phyloP scores from a whole-genome alignment of 2,888 invertebrate genomes.

The Zele albiditarsus region DNA sequence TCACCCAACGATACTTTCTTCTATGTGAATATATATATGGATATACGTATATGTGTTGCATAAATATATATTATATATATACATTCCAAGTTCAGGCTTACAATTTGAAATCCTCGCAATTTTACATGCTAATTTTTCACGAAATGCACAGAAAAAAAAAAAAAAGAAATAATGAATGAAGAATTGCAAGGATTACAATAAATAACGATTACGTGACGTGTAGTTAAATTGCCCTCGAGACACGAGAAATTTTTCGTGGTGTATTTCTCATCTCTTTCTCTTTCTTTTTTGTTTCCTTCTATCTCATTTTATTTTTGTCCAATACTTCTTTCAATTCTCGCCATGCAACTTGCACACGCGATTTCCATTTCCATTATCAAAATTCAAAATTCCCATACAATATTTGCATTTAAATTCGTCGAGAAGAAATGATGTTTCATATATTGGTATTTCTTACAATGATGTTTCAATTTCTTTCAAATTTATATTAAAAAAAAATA shows the following conservation, averaged over 20 bases:
- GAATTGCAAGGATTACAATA: conserved; percentile 54
- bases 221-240: conserved; percentile 32
- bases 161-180: background rate
- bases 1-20: conserved; percentile 32
- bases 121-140: conserved; percentile 59
- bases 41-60: conserved; percentile 16
- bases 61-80: conserved; percentile 23
- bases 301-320: background rate
- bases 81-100: background rate
- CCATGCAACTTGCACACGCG: background rate
- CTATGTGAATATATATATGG: background rate
- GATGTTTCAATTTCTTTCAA: no score
- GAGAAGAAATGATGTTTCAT: no score
- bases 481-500: no score
- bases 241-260: conserved; percentile 1
- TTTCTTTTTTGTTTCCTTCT: conserved; percentile 11
- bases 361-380: background rate
- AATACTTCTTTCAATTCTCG: background rate
- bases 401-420: no score
- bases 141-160: conserved; percentile 38
- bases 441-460: no score
- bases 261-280: background rate
- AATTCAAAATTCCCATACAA: background rate
- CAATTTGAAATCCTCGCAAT: conserved; percentile 54
- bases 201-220: conserved; percentile 58